phyloP scores from a whole-genome alignment of 37 sponge, comb jelly and placozoan species.

The Tethya wilhelma region DNA sequence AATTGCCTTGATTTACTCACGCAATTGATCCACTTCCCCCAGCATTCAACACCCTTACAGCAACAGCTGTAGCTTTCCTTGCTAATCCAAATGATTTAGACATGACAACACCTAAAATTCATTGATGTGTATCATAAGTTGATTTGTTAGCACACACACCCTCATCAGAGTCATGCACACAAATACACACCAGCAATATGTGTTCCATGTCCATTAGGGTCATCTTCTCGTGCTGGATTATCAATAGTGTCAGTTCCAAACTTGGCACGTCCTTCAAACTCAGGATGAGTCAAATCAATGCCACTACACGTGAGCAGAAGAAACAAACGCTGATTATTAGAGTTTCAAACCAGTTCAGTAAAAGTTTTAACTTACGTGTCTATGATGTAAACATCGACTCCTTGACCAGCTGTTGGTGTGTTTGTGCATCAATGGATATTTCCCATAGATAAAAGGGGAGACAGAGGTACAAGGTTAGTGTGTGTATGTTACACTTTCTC shows the following conservation, averaged over 20 bases:
- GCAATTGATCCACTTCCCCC: slow-evolving; percentile 52
- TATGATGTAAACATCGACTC: slow-evolving; percentile 64
- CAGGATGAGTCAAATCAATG: slow-evolving; percentile 47
- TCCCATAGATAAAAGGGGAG: background rate
- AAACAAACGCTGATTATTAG: background rate
- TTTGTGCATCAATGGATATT: background rate
- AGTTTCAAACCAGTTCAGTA: background rate
- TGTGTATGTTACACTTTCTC: background rate
- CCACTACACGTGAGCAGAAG: slow-evolving; percentile 39
- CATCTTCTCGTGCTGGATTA: slow-evolving; percentile 40
- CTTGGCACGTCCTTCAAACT: slow-evolving; percentile 62
- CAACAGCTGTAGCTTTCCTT: slow-evolving; percentile 68
- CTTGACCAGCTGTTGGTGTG: slow-evolving; percentile 36
- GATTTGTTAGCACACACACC: background rate
- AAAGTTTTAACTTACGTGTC: slow-evolving; percentile 63
- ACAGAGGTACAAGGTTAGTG: background rate
- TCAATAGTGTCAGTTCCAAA: slow-evolving; percentile 52
- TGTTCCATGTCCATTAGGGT: slow-evolving; percentile 78
- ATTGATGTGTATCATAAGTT: background rate
- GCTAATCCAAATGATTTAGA: slow-evolving; percentile 70
- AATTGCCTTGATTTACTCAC: slow-evolving; percentile 20
- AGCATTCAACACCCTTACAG: slow-evolving; percentile 63
- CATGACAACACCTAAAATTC: slow-evolving; percentile 65
- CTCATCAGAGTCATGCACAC: background rate
- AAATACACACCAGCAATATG: slow-evolving; percentile 66